Evolutionary conservation across 2,113 vertebrate genomes (phyloP).

Genomic region (Chloebia gouldiae): DNA sequence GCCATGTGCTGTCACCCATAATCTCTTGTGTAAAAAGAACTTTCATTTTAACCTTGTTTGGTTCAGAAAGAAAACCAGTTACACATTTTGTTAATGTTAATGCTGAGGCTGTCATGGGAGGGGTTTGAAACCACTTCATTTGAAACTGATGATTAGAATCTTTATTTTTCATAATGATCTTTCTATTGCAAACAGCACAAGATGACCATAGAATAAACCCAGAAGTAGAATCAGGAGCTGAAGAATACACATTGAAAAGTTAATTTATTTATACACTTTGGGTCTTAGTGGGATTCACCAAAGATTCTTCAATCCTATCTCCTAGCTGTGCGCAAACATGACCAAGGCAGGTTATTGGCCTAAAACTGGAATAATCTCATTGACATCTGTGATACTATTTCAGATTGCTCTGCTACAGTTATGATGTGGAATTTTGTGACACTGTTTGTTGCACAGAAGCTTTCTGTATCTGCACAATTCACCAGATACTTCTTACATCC

Average conservation of each 20-base stretch:
- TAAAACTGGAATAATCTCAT: background rate
- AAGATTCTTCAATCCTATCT: background rate
- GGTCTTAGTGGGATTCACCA: background rate
- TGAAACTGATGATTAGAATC: slow-evolving; percentile 59
- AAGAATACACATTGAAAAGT: background rate
- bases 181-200: background rate
- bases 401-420: background rate
- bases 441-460: background rate
- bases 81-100: slow-evolving; percentile 1
- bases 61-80: slow-evolving; percentile 2
- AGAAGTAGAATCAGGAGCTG: background rate
- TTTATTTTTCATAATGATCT: slow-evolving; percentile 69
- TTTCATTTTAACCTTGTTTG: slow-evolving; percentile 37
- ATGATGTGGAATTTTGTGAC: background rate
- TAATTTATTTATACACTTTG: background rate
- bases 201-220: background rate
- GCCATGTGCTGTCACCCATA: background rate
- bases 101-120: slow-evolving; percentile 6
- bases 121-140: slow-evolving; percentile 36
- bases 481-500: background rate
- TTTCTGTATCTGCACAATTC: background rate
- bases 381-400: background rate
- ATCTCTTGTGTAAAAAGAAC: background rate
- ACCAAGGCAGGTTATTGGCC: background rate
- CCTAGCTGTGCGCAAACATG: background rate